A percentile compares a stretch with the other conserved stretches of the same genome.
Conservation (phyloP, 2,888 invertebrate genomes). For the Phorcus lineatus region DNA sequence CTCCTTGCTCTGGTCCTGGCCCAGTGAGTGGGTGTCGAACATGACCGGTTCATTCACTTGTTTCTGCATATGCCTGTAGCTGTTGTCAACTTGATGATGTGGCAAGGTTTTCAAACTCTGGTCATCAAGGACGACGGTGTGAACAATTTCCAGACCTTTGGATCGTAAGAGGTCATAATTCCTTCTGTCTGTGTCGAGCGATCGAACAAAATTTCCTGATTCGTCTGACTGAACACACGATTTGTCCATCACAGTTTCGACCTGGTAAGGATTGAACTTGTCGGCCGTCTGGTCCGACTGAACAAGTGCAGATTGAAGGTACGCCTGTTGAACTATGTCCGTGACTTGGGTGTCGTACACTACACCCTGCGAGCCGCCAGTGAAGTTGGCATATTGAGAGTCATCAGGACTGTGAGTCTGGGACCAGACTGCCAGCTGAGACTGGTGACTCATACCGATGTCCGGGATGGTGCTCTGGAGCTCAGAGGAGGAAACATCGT, state of each 20-base stretch:
- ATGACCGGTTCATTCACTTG: neutral
- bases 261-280: neutral
- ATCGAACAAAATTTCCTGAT: neutral
- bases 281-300: neutral
- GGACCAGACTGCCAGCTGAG: neutral
- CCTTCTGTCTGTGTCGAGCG: neutral
- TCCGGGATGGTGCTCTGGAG: slow-evolving; percentile 15
- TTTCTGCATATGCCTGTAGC: neutral
- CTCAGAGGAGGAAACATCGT: neutral
- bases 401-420: neutral
- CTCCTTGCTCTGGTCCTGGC: neutral
- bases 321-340: slow-evolving; percentile 5
- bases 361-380: neutral
- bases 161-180: neutral
- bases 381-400: neutral
- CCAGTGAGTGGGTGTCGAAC: neutral
- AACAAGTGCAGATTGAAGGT: neutral
- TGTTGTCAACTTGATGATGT: neutral
- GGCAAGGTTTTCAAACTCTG: neutral
- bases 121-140: neutral
- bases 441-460: neutral
- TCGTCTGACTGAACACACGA: neutral
- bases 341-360: slow-evolving; percentile 11
- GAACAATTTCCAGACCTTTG: slow-evolving; percentile 14
- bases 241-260: neutral